Evolutionary conservation across 1,140 invertebrate species (phyloP).

Genomic region (Diorhabda elongata): DNA sequence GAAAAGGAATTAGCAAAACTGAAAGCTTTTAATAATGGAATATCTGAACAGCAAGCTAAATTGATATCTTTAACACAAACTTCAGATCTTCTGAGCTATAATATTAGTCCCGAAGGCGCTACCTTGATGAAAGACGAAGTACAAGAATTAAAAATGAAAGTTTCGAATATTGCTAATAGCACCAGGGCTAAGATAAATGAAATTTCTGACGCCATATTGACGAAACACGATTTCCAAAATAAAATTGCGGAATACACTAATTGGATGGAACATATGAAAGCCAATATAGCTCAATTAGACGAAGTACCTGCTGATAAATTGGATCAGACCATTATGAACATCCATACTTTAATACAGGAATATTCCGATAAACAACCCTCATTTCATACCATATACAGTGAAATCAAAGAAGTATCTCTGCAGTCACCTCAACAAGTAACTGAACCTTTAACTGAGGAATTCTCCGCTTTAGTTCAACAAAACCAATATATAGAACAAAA

Average conservation of each 20-base stretch:
- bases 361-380: constrained; percentile 72
- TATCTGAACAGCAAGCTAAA: constrained; percentile 76
- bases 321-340: constrained; percentile 69
- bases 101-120: constrained; percentile 71
- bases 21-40: constrained; percentile 75
- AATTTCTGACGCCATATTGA: constrained; percentile 73
- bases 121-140: constrained; percentile 67
- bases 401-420: constrained; percentile 72
- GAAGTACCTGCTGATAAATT: constrained; percentile 77
- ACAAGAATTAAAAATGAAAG: constrained; percentile 65
- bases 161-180: constrained; percentile 66
- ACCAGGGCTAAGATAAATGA: constrained; percentile 70
- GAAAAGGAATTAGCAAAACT: constrained; percentile 67
- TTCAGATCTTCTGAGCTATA: constrained; percentile 71
- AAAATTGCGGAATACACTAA: constrained; percentile 76
- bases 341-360: constrained; percentile 75
- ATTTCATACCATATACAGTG: constrained; percentile 72
- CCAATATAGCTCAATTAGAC: constrained; percentile 71
- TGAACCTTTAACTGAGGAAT: constrained; percentile 67
- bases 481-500: constrained; percentile 75
- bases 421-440: constrained; percentile 68
- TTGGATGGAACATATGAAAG: constrained; percentile 75
- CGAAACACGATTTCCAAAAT: constrained; percentile 78
- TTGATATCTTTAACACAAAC: constrained; percentile 73
- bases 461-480: constrained; percentile 66